These are phyloP conservation scores for Druceiella hillmani DNA, from an alignment of 2,888 invertebrate genomes.

Conservation along the genomic window DNA sequence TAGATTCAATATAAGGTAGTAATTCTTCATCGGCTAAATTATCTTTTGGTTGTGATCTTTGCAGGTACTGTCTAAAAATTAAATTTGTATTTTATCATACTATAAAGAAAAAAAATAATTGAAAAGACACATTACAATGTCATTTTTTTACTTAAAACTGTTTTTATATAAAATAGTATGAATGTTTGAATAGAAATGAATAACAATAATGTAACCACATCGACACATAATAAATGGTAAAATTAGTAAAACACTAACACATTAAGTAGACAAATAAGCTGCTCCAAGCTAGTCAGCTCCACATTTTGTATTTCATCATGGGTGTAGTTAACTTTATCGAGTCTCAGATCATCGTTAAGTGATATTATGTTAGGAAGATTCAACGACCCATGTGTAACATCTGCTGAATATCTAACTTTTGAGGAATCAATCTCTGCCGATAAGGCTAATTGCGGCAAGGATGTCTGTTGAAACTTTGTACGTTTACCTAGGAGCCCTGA, in stretches of 20 bases:
- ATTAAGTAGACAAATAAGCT: slow-evolving; percentile 72
- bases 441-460: slow-evolving; percentile 77
- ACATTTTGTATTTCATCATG: slow-evolving; percentile 39
- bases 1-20: slow-evolving; percentile 65
- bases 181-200: slow-evolving; percentile 4
- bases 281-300: slow-evolving; percentile 63
- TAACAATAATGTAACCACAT: slow-evolving; percentile 7
- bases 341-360: slow-evolving; percentile 80
- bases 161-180: too few relatives aligned
- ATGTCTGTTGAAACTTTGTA: slow-evolving; percentile 81
- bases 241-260: slow-evolving; percentile 52
- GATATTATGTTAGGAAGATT: slow-evolving; percentile 60
- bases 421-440: slow-evolving; percentile 50
- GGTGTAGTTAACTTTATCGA: slow-evolving; percentile 71
- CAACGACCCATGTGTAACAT: slow-evolving; percentile 44
- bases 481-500: slow-evolving; percentile 82
- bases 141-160: too few relatives aligned
- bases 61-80: slow-evolving; percentile 58
- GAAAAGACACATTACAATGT: too few relatives aligned
- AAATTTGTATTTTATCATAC: too few relatives aligned
- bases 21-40: slow-evolving; percentile 78
- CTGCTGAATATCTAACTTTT: slow-evolving; percentile 39
- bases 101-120: too few relatives aligned
- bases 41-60: slow-evolving; percentile 73
- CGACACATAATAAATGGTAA: slow-evolving; percentile 9